phyloP scores from a whole-genome alignment of 2,888 invertebrate genomes.

The Conomelus anceps region DNA sequence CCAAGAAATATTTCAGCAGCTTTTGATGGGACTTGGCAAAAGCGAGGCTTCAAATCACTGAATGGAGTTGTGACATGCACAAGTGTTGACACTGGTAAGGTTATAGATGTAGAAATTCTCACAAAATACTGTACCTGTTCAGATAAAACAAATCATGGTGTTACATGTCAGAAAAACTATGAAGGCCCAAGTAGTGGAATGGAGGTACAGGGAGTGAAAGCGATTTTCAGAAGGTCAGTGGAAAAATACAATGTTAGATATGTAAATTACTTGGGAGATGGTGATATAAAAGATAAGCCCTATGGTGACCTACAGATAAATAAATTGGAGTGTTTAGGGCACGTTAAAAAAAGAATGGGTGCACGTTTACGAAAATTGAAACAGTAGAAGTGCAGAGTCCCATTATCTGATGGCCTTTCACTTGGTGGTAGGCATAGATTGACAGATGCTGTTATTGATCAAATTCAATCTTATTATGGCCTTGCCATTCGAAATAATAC shows the following conservation, averaged over 20 bases:
- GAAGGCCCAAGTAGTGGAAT: slow-evolving; percentile 25
- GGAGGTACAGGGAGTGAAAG: slow-evolving; percentile 24
- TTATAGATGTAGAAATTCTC: slow-evolving; percentile 22
- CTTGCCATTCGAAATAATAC: background rate
- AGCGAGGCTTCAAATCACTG: slow-evolving; percentile 21
- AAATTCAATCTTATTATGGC: background rate
- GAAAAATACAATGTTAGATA: background rate
- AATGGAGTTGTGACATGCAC: slow-evolving; percentile 27
- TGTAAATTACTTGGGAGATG: slow-evolving; percentile 1
- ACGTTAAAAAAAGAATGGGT: slow-evolving; percentile 2
- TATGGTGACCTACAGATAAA: background rate
- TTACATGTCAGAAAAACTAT: slow-evolving; percentile 24
- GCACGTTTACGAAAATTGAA: background rate
- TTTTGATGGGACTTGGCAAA: slow-evolving; percentile 28
- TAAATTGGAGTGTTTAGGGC: background rate
- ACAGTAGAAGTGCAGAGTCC: background rate
- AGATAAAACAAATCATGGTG: slow-evolving; percentile 20
- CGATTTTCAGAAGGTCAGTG: background rate
- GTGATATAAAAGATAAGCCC: background rate
- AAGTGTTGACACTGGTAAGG: slow-evolving; percentile 24
- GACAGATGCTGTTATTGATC: background rate
- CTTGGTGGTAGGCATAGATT: background rate
- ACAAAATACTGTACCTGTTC: slow-evolving; percentile 24
- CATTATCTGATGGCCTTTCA: background rate
- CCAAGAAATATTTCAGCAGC: background rate